Conservation (phyloP, 2,888 invertebrate genomes). For the Blastobasis lacticolella region DNA sequence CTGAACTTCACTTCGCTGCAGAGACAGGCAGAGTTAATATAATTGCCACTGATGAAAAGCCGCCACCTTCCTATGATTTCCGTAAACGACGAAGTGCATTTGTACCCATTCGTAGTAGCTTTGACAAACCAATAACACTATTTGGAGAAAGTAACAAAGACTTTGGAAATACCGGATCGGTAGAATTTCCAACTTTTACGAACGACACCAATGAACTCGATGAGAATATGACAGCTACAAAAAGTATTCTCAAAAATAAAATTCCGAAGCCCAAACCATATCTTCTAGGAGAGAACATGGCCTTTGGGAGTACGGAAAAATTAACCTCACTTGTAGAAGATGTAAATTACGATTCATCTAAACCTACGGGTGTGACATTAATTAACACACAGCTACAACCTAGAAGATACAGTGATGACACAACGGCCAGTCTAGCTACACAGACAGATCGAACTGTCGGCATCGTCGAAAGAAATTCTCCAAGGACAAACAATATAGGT, state of each 20-base stretch:
- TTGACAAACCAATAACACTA: constrained; percentile 75
- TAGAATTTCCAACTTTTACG: constrained; percentile 22
- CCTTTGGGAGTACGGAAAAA: constrained; percentile 43
- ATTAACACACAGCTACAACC: constrained; percentile 53
- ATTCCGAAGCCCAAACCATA: constrained; percentile 83
- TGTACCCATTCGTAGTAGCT: constrained; percentile 53
- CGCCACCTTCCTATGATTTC: constrained; percentile 88
- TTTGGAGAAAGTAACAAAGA: constrained; percentile 71
- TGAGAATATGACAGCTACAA: constrained; percentile 74
- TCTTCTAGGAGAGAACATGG: constrained; percentile 80
- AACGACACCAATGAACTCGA: constrained; percentile 53
- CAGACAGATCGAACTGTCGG: constrained; percentile 20
- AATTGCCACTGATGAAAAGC: constrained; percentile 90
- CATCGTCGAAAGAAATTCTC: constrained; percentile 23
- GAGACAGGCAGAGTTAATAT: constrained; percentile 90
- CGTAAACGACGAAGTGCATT: constrained; percentile 77
- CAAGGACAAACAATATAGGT: constrained; percentile 49
- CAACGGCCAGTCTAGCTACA: constrained; percentile 24
- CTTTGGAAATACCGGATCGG: constrained; percentile 24
- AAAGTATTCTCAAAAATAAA: constrained; percentile 83
- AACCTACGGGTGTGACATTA: constrained; percentile 45
- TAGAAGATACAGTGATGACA: constrained; percentile 31
- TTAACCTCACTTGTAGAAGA: constrained; percentile 22
- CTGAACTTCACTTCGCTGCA: constrained; percentile 90
- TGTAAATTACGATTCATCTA: constrained; percentile 20